A percentile compares a stretch with the other conserved stretches of the same genome.
These are phyloP conservation scores for Whitmania pigra DNA, from an alignment of 1,140 invertebrate species.

Conservation along the genomic window DNA sequence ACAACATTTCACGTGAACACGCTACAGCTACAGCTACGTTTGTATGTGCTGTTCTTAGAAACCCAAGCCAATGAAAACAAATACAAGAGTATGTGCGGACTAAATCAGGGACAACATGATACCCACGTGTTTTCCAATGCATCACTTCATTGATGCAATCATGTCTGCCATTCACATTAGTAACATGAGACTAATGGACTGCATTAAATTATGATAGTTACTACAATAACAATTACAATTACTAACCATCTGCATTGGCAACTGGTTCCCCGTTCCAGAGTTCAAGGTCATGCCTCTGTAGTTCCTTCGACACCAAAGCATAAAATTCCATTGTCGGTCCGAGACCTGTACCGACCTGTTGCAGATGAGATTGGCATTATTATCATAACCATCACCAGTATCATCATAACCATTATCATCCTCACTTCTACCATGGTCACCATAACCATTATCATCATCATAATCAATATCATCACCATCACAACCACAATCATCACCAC, in stretches of 20 bases:
- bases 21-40: no score
- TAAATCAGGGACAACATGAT: no score
- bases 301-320: slow-evolving; percentile 81
- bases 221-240: no score
- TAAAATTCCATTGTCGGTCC: slow-evolving; percentile 97
- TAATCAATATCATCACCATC: slow-evolving; percentile 27
- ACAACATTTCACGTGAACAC: no score
- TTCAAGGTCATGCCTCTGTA: slow-evolving; percentile 76
- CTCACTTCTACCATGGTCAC: no score
- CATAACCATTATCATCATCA: not conserved
- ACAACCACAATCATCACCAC: no score
- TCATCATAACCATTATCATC: not conserved
- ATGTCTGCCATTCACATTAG: no score
- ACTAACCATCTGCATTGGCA: not conserved
- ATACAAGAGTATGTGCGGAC: no score
- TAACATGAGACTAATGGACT: no score
- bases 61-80: not conserved
- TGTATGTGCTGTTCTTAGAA: not conserved
- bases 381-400: not conserved
- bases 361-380: not conserved
- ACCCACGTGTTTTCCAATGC: no score
- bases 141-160: no score
- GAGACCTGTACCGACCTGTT: slow-evolving; percentile 87
- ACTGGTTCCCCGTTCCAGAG: slow-evolving; percentile 86
- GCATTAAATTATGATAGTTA: no score